phyloP scores from a whole-genome alignment of 2,888 invertebrate genomes.

The Actias luna region DNA sequence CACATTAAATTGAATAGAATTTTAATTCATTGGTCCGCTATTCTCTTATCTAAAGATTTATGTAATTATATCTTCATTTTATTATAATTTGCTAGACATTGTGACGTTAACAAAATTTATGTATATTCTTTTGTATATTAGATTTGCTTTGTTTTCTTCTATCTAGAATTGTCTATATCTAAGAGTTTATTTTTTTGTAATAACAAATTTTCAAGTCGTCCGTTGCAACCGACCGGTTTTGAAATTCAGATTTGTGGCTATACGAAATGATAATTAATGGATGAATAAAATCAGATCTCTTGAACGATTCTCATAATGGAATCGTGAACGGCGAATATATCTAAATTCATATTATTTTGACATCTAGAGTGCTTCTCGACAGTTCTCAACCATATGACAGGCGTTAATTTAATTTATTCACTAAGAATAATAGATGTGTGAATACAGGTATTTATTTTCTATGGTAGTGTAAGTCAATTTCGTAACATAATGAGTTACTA shows the following conservation, averaged over 20 bases:
- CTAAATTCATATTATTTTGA: slow-evolving; percentile 48
- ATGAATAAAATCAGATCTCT: slow-evolving; percentile 56
- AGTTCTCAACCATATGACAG: slow-evolving; percentile 24
- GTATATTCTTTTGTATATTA: neutral
- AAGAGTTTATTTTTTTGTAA: neutral
- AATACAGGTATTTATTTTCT: neutral
- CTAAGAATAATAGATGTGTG: neutral
- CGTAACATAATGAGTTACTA: neutral
- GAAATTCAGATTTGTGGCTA: slow-evolving; percentile 17
- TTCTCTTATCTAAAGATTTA: slow-evolving; percentile 30
- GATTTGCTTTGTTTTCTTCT: too few species aligned
- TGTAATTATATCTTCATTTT: neutral
- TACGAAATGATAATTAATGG: slow-evolving; percentile 23
- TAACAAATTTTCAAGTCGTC: neutral
- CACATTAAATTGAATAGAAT: slow-evolving; percentile 76
- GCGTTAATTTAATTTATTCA: slow-evolving; percentile 21
- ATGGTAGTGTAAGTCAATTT: slow-evolving; percentile 14
- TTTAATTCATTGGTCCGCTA: slow-evolving; percentile 68
- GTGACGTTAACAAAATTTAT: neutral
- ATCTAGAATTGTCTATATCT: too few species aligned
- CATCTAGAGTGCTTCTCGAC: slow-evolving; percentile 40
- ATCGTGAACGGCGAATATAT: slow-evolving; percentile 44
- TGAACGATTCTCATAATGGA: slow-evolving; percentile 46
- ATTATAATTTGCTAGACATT: neutral
- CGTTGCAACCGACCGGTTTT: slow-evolving; percentile 11